Evolutionary conservation across 2,113 vertebrate genomes (phyloP), one percentile per base, ranked within the genome.

Genomic region (Gobio gobio): DNA sequence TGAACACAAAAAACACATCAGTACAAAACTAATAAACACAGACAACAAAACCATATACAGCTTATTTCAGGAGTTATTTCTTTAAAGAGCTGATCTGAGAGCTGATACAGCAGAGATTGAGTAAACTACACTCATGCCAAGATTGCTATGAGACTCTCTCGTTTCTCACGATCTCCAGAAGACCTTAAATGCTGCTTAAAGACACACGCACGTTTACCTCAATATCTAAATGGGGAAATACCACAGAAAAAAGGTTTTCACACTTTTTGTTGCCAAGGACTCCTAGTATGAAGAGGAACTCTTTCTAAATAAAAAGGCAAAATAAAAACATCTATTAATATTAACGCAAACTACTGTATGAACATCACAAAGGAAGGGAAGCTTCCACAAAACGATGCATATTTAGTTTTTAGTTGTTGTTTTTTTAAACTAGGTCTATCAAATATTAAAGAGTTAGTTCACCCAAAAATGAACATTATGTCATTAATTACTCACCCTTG

Each of bases 161-260:
- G 10, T 81, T 81, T 64, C 61, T 76, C 78, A 81, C 61, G 24
- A 51, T 66, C 61, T 81, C 78, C 43, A 66, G 16, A 81, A 16
- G 43, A 66, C 43, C 61, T 49, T 51, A 47, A 51, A 29, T 33
- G 74, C 47, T 70, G 78, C 22, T 64, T 40, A 20, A 8, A 36
- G 33, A 75, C n/a, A 64, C 61, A 64, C 13, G 6, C 5, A 29
- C 13, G 24, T 26, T 75, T 51, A 29, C 12, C n/a, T 29, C n/a
- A 75, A 49, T 24, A 18, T 51, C n/a, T 75, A 24, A 75, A 51
- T 14, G 7, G 73, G 14, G 24, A 75, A 51, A 75, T 75, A 49
- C 6, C 13, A 26, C 45, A 26, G 73, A 51, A 26, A n/a, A 49
- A 3, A 12, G 13, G 72, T 49, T 49, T n/a, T 24, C 43, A 75